Evolutionary conservation across 2,113 vertebrate species (phyloP), one percentile per base, ranked within the genome.

Genomic region (Carassius carassius): DNA sequence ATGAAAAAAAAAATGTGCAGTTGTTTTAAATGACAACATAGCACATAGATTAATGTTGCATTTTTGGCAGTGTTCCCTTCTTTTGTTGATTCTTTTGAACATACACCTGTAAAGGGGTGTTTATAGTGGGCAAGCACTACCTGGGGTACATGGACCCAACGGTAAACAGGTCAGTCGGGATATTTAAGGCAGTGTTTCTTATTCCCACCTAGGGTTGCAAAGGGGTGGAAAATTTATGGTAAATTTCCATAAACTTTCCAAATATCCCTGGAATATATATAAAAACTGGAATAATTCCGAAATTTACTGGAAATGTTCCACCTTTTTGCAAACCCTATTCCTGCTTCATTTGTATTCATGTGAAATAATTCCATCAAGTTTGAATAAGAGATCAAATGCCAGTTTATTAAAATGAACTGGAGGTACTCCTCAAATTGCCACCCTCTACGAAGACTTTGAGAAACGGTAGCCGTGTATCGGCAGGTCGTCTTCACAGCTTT

Each of bases 291-390:
- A 2, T 29, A 29, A 29, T 29, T 29, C 29, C 1, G 29, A 29
- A 29, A 29, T 29, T 29, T 29, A 29, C 29, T 29, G 29, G 29
- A 29, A 29, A 29, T 29, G 29, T 29, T 29, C 29, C 29, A 29
- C 29, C 29, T 29, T 29, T 29, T 29, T 2, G 29, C 29, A 29
- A 29, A 29, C 29, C 35, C 35, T 47, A 47, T 76, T 54, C 47
- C 23, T 16, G 10, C 16, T 76, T 76, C 74, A 54, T 76, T 51
- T 32, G 32, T 54, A 76, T 51, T 76, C n/a, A 76, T 76, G 74
- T 54, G 44, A 54, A 54, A 76, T 3, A 76, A 29, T 76, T 76
- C 47, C 74, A 76, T 76, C 49, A 76, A 76, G 16, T 74, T 74
- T 47, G 70, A 56, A 25, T 60, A 78, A 62, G 37, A 41, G 19